A percentile compares a stretch with the other conserved stretches of the same genome.
Conservation (phyloP, 2,113 vertebrate species). For the Tyrannus savana region DNA sequence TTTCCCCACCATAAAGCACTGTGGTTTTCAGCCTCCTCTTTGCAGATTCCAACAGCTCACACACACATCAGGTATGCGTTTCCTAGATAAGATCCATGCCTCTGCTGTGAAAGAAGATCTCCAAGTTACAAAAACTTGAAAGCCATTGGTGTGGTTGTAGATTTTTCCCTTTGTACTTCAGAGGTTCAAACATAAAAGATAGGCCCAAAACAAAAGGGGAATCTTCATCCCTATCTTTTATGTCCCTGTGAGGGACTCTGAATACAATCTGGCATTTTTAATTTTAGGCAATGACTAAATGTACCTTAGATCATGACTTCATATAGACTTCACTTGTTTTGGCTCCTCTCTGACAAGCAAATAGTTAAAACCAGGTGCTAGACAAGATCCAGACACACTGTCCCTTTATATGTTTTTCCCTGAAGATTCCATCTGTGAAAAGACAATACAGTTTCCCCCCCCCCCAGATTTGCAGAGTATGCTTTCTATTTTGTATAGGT, state of each 20-base stretch:
- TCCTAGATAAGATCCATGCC: background rate
- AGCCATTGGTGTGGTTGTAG: background rate
- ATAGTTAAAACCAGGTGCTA: background rate
- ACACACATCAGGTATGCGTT: background rate
- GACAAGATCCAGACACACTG: background rate
- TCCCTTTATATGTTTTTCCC: background rate
- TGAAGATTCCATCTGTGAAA: background rate
- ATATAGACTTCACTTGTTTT: background rate
- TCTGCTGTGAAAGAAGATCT: background rate
- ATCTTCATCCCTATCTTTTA: background rate
- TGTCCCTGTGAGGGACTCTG: background rate
- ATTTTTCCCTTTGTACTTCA: background rate
- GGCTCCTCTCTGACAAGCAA: background rate
- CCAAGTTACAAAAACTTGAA: background rate
- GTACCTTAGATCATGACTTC: background rate
- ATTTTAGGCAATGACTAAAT: background rate
- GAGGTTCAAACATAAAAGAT: background rate
- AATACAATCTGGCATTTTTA: background rate
- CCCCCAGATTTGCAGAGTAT: background rate
- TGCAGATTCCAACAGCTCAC: background rate
- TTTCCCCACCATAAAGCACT: background rate
- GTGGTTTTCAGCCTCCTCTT: background rate
- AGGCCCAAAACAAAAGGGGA: background rate
- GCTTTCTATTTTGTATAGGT: slow-evolving; percentile 4
- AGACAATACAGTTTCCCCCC: background rate